A percentile compares a stretch with the other conserved stretches of the same genome.
Conservation (phyloP, 2,113 vertebrate genomes). For the Jacana jacana region DNA sequence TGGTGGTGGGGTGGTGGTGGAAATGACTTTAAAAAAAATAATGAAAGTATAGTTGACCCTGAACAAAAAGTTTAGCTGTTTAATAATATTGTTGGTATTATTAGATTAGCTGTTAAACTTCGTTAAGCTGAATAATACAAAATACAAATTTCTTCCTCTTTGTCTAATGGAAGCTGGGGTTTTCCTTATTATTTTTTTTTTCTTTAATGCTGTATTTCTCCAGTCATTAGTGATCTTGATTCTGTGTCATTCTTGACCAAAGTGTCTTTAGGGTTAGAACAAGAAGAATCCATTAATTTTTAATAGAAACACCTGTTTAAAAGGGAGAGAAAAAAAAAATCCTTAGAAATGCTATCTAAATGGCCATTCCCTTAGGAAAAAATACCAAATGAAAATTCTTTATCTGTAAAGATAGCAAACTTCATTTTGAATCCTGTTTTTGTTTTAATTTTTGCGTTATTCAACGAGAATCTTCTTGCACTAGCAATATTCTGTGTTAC, state of each 20-base stretch:
- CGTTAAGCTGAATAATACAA: neutral
- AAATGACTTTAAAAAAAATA: constrained; percentile 40
- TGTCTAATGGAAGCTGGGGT: neutral
- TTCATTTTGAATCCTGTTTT: neutral
- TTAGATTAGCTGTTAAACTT: constrained; percentile 29
- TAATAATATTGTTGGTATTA: neutral
- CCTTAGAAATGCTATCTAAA: neutral
- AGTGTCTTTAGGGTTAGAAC: neutral
- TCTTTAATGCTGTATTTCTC: neutral
- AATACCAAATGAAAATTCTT: neutral
- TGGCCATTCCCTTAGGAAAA: neutral
- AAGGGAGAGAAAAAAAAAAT: neutral
- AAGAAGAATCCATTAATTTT: neutral
- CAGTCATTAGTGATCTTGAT: neutral
- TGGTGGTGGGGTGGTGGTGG: neutral
- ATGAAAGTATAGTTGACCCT: constrained; percentile 26
- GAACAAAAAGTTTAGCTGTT: constrained; percentile 49
- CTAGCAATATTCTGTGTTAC: neutral
- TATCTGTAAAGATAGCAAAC: neutral
- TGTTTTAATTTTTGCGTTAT: neutral
- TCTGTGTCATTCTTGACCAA: neutral
- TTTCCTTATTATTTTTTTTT: neutral
- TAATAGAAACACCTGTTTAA: neutral
- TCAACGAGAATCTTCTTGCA: neutral
- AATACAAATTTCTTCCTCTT: neutral